Evolutionary conservation across 2,113 vertebrate genomes (phyloP).

Genomic region (Rhinopithecus roxellana): DNA sequence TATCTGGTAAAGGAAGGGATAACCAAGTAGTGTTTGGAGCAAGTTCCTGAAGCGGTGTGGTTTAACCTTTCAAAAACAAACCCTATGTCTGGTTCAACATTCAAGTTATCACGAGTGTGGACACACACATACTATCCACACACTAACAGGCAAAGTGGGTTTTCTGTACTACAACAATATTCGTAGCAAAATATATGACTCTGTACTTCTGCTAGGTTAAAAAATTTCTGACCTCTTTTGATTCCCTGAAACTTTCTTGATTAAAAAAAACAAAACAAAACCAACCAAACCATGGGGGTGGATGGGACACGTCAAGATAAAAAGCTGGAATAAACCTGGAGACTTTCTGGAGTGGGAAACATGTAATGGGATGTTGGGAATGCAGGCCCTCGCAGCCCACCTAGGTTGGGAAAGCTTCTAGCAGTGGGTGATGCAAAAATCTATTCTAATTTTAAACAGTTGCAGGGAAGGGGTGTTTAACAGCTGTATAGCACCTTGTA

Average conservation of each 20-base stretch:
- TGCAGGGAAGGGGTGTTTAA: not conserved
- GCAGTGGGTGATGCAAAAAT: slow-evolving; percentile 10
- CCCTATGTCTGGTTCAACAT: slow-evolving; percentile 70
- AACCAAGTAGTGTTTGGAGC: slow-evolving; percentile 36
- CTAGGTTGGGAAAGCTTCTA: slow-evolving; percentile 42
- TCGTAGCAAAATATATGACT: slow-evolving; percentile 80
- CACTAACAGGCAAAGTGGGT: slow-evolving; percentile 68
- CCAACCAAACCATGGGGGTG: not conserved
- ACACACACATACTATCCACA: slow-evolving; percentile 11
- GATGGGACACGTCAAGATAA: not conserved
- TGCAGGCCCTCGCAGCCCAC: slow-evolving; percentile 45
- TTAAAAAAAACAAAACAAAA: slow-evolving; percentile 51
- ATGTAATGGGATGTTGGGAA: not conserved
- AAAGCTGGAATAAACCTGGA: slow-evolving; percentile 43
- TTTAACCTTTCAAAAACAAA: slow-evolving; percentile 59
- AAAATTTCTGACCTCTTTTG: slow-evolving; percentile 79
- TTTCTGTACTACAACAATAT: slow-evolving; percentile 76
- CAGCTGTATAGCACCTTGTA: slow-evolving; percentile 71
- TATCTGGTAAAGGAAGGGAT: slow-evolving; percentile 60
- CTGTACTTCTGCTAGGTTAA: slow-evolving; percentile 80
- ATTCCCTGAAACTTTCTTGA: slow-evolving; percentile 83
- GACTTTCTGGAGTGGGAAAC: slow-evolving; percentile 45
- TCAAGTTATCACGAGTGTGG: slow-evolving; percentile 74
- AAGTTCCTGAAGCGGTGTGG: slow-evolving; percentile 62
- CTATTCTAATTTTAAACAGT: slow-evolving; percentile 41